Base-by-base conservation (phyloP, 2,797 vertebrate genomes). In the Gallinago solitaria region DNA sequence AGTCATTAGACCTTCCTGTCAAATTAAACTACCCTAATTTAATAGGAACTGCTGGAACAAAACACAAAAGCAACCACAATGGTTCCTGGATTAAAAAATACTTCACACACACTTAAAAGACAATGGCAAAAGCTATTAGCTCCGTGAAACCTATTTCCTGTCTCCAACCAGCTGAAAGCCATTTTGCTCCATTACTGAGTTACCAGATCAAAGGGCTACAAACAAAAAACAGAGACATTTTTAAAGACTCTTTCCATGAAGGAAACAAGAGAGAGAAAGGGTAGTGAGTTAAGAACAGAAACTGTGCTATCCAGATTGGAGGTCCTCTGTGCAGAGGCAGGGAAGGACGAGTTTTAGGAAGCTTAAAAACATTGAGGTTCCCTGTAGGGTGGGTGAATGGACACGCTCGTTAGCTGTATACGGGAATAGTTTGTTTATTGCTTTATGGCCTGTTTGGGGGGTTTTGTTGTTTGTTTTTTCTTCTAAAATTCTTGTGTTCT, bases 1-100 rank as follows among this genome's bases (percentile, higher is more conserved):
- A 73, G 53, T 89, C 77, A 82, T 87, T 37, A 76, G 77, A 73
- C 10, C 41, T 90, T 64, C 74, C 67, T 87, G 80, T 17, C 51
- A 82, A 84, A 71, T 80, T 84, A 80, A 93, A 84, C 24, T 23
- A 33, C 33, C 2, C 5, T 68, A 67, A 63, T 65, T 87, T 82
- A 82, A 82, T 67, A 68, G 70, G 63, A 87, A 87, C 80, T 92
- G 35, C 81, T 80, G 53, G 56, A 95, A 87, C 59, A 83, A 90
- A 89, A 63, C 59, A 83, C 28, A 67, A 84, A 90, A 67, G 63
- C 71, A 84, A 92, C 64, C 54, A 74, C 67, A 79, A 32, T 51
- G 37, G 63, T 76, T 56, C 35, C 65, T 82, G 53, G 63, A 86
- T 86, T 81, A 43, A 90, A 80, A 85, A 77, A 4, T 53, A 90